These are phyloP conservation scores for Corynorhinus townsendii DNA, from an alignment of 2,113 vertebrate genomes.

Conservation along the genomic window DNA sequence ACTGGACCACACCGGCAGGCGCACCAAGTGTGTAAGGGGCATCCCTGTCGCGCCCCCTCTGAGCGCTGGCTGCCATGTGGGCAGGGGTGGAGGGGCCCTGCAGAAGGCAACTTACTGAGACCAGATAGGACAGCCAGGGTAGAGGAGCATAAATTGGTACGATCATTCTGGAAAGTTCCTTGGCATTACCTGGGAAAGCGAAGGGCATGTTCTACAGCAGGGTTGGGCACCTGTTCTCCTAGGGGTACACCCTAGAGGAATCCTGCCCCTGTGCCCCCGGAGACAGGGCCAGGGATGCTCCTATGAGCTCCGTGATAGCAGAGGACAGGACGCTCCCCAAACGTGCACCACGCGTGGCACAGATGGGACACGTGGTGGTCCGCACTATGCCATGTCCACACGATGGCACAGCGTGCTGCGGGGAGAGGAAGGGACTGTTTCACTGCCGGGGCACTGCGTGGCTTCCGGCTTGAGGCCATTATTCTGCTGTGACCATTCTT, in stretches of 20 bases:
- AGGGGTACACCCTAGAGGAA: not conserved
- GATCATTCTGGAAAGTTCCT: not conserved
- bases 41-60: accelerated
- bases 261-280: not conserved
- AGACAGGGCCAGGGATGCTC: accelerated
- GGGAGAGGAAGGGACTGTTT: accelerated
- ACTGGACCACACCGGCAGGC: accelerated
- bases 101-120: not conserved
- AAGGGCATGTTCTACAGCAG: not conserved
- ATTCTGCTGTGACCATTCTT: not conserved
- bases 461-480: not conserved
- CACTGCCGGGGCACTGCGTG: accelerated
- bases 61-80: accelerated
- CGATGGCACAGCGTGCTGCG: accelerated
- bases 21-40: accelerated
- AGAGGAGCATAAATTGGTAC: accelerated
- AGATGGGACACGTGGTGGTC: accelerated
- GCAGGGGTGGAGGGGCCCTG: not conserved
- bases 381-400: accelerated
- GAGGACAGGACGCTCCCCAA: not conserved
- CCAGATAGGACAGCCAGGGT: not conserved
- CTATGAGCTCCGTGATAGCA: not conserved
- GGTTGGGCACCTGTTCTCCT: not conserved
- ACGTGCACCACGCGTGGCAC: accelerated
- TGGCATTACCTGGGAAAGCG: not conserved